A percentile compares a stretch with the other conserved stretches of the same genome.
Evolutionary conservation across 2,113 vertebrate genomes (phyloP).

Genomic region (Chrysemys picta): DNA sequence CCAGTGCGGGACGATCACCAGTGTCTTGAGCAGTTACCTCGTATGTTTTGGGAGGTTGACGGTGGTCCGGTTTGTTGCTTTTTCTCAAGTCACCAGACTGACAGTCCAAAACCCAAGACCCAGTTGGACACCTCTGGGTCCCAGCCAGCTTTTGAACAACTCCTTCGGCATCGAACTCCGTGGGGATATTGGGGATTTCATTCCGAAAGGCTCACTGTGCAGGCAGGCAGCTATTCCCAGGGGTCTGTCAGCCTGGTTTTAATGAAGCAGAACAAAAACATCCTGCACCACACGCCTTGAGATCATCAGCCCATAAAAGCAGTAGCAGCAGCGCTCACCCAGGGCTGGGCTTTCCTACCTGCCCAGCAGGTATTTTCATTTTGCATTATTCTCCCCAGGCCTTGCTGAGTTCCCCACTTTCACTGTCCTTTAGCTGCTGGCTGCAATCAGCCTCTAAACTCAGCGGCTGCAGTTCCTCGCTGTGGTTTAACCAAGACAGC

Average conservation of each 20-base stretch:
- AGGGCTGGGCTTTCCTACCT: not conserved
- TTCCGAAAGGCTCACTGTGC: not conserved
- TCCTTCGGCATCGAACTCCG: not conserved
- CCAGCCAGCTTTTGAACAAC: not conserved
- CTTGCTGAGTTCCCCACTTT: not conserved
- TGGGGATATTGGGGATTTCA: too few relatives aligned
- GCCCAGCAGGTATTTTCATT: not conserved
- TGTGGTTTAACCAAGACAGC: not conserved
- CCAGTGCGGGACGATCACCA: not conserved
- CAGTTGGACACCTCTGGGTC: not conserved
- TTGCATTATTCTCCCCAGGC: not conserved
- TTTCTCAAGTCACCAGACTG: not conserved
- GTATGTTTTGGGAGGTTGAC: not conserved
- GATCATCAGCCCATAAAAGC: not conserved
- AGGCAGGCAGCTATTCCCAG: not conserved
- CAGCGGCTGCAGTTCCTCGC: not conserved
- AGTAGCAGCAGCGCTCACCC: not conserved
- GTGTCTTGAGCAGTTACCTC: not conserved
- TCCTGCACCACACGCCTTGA: not conserved
- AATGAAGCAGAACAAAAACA: not conserved
- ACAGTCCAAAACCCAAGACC: not conserved
- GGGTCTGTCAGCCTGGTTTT: not conserved
- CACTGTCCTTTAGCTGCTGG: not conserved
- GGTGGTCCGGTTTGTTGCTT: not conserved
- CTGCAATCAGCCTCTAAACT: not conserved